A percentile compares a stretch with the other conserved stretches of the same genome.
Conservation (phyloP, 2,797 vertebrate species). For the Ispidina lecontei region DNA sequence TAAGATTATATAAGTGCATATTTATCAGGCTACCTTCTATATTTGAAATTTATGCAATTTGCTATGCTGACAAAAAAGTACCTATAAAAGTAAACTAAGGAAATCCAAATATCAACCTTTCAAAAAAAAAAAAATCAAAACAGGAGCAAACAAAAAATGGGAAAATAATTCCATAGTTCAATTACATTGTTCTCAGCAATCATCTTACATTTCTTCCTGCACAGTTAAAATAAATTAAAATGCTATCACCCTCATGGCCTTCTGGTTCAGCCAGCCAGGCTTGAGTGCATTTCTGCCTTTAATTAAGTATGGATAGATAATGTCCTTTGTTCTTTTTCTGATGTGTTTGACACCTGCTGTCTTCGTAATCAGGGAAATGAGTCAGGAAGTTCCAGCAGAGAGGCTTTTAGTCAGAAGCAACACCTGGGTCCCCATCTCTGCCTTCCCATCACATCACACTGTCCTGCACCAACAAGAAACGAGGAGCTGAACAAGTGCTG, state of each 20-base stretch:
- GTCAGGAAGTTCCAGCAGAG: slow-evolving; percentile 68
- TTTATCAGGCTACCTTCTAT: not conserved
- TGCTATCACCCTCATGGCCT: not conserved
- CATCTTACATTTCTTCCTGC: not conserved
- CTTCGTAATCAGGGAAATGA: slow-evolving; percentile 62
- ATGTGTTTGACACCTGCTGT: slow-evolving; percentile 66
- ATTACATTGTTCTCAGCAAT: not conserved
- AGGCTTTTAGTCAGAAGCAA: slow-evolving; percentile 70
- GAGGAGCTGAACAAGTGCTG: not conserved
- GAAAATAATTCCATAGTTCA: not conserved
- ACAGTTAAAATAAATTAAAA: slow-evolving; percentile 45
- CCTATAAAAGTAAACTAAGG: not conserved
- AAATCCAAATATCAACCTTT: not conserved
- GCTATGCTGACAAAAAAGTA: not conserved
- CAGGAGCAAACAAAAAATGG: not conserved
- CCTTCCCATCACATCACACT: not conserved
- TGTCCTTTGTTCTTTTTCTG: slow-evolving; percentile 64
- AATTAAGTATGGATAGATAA: slow-evolving; percentile 67
- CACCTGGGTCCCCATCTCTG: slow-evolving; percentile 63
- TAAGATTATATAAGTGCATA: slow-evolving; percentile 5
- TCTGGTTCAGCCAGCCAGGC: slow-evolving; percentile 34
- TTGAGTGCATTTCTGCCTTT: slow-evolving; percentile 44
- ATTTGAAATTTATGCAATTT: not conserved
- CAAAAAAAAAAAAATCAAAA: not conserved
- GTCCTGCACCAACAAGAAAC: not conserved